phyloP scores from a whole-genome alignment of 30 jellyfish, hydroid and myxozoan genomes.

The Clytia hemisphaerica region DNA sequence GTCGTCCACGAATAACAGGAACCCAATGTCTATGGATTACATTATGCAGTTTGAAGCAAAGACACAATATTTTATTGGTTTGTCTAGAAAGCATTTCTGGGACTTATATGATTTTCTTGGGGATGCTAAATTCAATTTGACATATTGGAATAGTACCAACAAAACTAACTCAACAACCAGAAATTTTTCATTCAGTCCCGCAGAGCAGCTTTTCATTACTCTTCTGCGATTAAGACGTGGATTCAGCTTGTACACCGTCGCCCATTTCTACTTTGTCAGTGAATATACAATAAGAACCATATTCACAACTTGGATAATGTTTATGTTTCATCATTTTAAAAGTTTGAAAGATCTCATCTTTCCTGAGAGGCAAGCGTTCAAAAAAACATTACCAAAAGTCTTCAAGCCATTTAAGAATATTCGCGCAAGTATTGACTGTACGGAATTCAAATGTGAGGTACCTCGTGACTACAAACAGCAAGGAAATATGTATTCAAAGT shows the following conservation, averaged over 20 bases:
- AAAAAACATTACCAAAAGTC: slow-evolving; percentile 28
- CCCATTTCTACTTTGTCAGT: slow-evolving; percentile 51
- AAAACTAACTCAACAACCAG: not conserved
- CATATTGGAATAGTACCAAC: slow-evolving; percentile 30
- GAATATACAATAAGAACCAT: slow-evolving; percentile 38
- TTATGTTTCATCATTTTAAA: slow-evolving; percentile 45
- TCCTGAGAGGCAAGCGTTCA: slow-evolving; percentile 40
- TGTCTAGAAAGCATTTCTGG: slow-evolving; percentile 39
- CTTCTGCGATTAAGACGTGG: slow-evolving; percentile 56
- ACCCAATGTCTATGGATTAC: slow-evolving; percentile 24
- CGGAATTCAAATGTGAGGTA: slow-evolving; percentile 37
- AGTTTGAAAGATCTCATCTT: slow-evolving; percentile 37
- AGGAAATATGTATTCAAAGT: slow-evolving; percentile 56
- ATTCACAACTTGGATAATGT: slow-evolving; percentile 56
- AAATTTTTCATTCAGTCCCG: slow-evolving; percentile 7
- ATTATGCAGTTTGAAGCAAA: slow-evolving; percentile 5
- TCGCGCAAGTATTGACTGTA: slow-evolving; percentile 53
- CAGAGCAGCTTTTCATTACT: slow-evolving; percentile 48
- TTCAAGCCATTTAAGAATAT: slow-evolving; percentile 40
- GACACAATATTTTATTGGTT: slow-evolving; percentile 38
- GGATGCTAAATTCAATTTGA: slow-evolving; percentile 50
- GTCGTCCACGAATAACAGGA: not conserved
- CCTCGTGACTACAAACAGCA: slow-evolving; percentile 57
- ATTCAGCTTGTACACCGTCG: slow-evolving; percentile 38
- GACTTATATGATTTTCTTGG: slow-evolving; percentile 54